Conservation (phyloP, 2,888 invertebrate genomes). For the Biston betularia region DNA sequence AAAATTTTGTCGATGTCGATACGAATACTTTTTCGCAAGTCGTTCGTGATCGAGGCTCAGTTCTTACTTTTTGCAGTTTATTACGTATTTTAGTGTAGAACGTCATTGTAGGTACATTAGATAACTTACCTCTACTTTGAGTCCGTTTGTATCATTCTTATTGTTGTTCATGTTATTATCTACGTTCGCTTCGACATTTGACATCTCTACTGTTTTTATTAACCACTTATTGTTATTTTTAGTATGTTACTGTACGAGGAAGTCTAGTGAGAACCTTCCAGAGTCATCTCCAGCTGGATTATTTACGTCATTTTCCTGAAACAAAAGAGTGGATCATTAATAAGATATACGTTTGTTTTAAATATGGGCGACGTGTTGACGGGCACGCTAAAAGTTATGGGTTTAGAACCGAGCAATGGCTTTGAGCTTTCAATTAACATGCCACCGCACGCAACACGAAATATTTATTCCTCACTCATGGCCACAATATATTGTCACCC, state of each 20-base stretch:
- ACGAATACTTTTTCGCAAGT: too few species aligned
- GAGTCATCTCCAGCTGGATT: slow-evolving; percentile 27
- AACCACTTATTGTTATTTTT: background rate
- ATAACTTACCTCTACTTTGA: slow-evolving; percentile 61
- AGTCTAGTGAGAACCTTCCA: slow-evolving; percentile 22
- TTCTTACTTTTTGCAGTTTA: too few species aligned
- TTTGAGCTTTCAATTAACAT: too few species aligned
- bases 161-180: slow-evolving; percentile 72
- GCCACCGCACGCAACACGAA: too few species aligned
- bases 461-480: too few species aligned
- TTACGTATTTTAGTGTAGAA: too few species aligned
- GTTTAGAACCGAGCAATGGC: background rate
- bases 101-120: too few species aligned
- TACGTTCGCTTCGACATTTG: slow-evolving; percentile 61
- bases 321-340: slow-evolving; percentile 32
- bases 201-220: slow-evolving; percentile 52
- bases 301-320: slow-evolving; percentile 33
- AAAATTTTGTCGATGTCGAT: too few species aligned
- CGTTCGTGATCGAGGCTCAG: too few species aligned
- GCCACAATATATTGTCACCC: too few species aligned
- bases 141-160: slow-evolving; percentile 57
- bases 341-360: background rate
- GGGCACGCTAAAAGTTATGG: background rate
- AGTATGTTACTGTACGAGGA: slow-evolving; percentile 10
- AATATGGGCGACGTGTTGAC: background rate